Evolutionary conservation across 2,888 invertebrate species (phyloP).

Genomic region (Opisthograptis luteolata): DNA sequence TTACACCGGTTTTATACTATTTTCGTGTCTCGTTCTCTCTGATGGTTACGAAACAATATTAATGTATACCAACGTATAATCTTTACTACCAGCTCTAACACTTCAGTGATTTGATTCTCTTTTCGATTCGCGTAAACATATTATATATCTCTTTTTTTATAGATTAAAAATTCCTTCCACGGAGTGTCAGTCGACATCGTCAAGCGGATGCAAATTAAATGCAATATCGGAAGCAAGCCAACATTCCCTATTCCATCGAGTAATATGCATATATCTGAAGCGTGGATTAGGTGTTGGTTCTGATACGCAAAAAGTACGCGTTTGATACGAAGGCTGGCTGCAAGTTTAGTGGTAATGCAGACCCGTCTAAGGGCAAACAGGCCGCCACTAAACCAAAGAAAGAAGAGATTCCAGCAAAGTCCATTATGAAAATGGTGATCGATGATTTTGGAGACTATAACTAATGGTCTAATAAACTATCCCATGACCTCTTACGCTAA

Average conservation of each 20-base stretch:
- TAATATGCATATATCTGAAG: not conserved
- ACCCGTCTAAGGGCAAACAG: no score
- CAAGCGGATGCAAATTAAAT: slow-evolving; percentile 4
- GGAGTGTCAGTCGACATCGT: not conserved
- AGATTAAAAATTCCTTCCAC: not conserved
- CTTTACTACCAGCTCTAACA: not conserved
- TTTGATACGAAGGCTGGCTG: no score
- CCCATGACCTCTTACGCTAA: no score
- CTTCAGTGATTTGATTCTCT: not conserved
- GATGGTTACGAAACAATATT: slow-evolving; percentile 38
- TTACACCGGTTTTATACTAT: slow-evolving; percentile 52
- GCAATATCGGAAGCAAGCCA: slow-evolving; percentile 12
- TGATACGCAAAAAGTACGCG: no score
- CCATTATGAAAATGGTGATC: no score
- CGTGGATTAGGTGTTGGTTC: not conserved
- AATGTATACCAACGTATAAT: slow-evolving; percentile 11
- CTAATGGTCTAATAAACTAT: no score
- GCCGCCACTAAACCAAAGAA: no score
- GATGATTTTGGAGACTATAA: no score
- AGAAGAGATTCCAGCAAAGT: no score
- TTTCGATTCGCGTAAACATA: not conserved
- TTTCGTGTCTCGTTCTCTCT: slow-evolving; percentile 44
- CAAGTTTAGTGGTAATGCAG: no score
- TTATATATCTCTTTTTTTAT: not conserved
- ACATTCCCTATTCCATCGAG: slow-evolving; percentile 2